Base-by-base conservation (phyloP, 2,888 invertebrate species). In the Erebia aethiops region DNA sequence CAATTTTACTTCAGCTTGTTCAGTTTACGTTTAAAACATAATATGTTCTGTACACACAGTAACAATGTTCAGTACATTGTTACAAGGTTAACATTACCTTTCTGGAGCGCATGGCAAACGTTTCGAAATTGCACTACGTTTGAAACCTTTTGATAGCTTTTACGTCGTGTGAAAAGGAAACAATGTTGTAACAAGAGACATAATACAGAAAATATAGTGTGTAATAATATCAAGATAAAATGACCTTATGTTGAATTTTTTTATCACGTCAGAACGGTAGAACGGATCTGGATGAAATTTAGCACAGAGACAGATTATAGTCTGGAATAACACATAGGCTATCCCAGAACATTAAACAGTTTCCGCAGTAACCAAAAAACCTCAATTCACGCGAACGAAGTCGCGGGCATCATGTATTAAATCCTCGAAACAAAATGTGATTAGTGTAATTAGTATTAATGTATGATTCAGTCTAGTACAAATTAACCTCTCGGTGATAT, bases 71-170 rank as follows among this genome's bases (percentile, higher is more conserved):
- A 13, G 51, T 14, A n/a, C 43, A 10, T 10, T 54, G 60, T 41
- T 43, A 4, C 13, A 46, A 46, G 46, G 13, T 13, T 46, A 46
- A 46, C 13, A 3, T 46, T 46, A 11, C 11, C 7, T 14, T 13
- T 49, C 21, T 62, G 62, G 26, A 62, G 62, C 2, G 62, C 14
- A 49, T 46, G 21, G 62, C 62, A 62, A 62, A 62, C 49, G 18
- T 21, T 62, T 46, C 14, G 8, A 49, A 21, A 49, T 21, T 49
- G 46, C 62, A 62, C 62, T 49, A 62, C 62, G 26, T 46, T 26
- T 46, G 46, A 61, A 61, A 4, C 14, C n/a, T n/a, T n/a, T n/a
- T n/a, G 62, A 62, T 49, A 13, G 62, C 49, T 62, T 62, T 49
- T 21, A 13, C 21, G 21, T 49, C 5, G 21, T 46, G 14, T 14